Conservation (phyloP, 2,797 vertebrate genomes). For the Hypotaenidia okinawae region DNA sequence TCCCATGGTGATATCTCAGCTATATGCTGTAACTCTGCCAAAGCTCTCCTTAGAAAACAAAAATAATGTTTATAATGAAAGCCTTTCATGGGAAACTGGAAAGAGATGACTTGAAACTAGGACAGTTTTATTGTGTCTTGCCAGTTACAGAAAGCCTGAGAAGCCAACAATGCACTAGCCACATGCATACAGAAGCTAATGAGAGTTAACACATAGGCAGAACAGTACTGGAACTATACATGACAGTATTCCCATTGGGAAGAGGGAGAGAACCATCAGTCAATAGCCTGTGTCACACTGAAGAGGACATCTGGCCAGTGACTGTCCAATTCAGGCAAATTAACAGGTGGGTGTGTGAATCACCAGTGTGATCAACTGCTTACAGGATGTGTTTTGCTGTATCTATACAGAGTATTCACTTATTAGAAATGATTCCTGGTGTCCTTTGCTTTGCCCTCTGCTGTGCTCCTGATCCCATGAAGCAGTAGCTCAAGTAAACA, state of each 20-base stretch:
- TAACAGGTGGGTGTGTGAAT: background rate
- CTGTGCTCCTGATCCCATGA: background rate
- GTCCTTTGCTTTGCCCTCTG: background rate
- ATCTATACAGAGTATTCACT: background rate
- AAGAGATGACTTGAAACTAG: background rate
- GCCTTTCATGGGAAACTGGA: background rate
- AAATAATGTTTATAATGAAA: background rate
- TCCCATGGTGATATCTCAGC: background rate
- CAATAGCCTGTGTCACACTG: background rate
- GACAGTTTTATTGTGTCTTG: background rate
- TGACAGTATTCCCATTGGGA: background rate
- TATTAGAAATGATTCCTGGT: background rate
- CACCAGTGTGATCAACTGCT: background rate
- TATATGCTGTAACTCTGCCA: background rate
- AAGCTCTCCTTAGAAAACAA: background rate
- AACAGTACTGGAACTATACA: background rate
- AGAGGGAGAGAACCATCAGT: background rate
- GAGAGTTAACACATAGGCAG: background rate
- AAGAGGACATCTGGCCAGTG: background rate
- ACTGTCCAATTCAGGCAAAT: background rate
- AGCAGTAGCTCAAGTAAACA: background rate
- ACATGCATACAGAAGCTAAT: background rate
- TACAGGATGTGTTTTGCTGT: background rate
- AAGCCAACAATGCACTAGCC: background rate
- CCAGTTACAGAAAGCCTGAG: background rate